A percentile compares a stretch with the other conserved stretches of the same genome.
Conservation (phyloP, 30 jellyfish, hydroid and myxozoan genomes). For the Aurelia sp. region DNA sequence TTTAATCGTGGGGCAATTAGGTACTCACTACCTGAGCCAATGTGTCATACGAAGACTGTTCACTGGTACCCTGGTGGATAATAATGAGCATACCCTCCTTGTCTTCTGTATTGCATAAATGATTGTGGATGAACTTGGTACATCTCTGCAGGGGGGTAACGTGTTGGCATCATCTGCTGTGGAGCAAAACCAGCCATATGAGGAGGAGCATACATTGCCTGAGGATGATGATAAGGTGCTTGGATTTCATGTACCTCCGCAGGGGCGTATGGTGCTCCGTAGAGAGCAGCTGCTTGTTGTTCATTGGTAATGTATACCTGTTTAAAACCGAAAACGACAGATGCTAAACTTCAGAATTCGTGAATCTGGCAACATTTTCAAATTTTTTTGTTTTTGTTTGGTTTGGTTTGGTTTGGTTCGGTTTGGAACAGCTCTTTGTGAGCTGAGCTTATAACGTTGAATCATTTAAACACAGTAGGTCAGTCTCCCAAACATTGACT, state of each 20-base stretch:
- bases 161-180: constrained; percentile 58
- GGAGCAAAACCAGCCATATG: constrained; percentile 74
- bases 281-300: constrained; percentile 75
- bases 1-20: no score
- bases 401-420: no score
- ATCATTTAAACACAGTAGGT: no score
- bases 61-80: constrained; percentile 41
- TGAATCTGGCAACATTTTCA: no score
- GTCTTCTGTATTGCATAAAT: constrained; percentile 62
- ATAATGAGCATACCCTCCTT: constrained; percentile 60
- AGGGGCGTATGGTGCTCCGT: constrained; percentile 72
- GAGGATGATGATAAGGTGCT: constrained; percentile 47
- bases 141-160: constrained; percentile 66
- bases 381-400: no score
- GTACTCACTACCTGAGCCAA: background rate
- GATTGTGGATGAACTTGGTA: constrained; percentile 67
- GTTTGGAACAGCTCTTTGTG: no score
- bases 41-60: background rate
- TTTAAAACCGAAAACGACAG: background rate
- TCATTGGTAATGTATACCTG: constrained; percentile 81
- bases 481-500: no score
- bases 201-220: constrained; percentile 59
- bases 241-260: constrained; percentile 61
- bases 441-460: no score
- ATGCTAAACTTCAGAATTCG: no score